Evolutionary conservation across 1,140 invertebrate species (phyloP), one percentile per base, ranked within the genome.

Genomic region (Lanistes nyassanus): DNA sequence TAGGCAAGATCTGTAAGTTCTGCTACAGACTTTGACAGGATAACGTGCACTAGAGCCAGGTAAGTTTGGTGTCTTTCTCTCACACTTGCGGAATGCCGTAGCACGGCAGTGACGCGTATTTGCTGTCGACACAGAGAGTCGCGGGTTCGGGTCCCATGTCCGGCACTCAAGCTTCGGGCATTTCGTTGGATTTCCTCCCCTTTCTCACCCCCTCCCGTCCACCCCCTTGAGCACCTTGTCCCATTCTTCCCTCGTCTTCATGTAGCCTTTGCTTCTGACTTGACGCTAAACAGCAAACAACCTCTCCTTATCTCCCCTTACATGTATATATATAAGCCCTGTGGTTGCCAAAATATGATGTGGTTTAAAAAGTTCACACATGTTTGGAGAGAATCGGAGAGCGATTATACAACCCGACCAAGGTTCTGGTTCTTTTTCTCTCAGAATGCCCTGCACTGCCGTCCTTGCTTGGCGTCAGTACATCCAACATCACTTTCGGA

Each of bases 381-480:
- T 65, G 13, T 65, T 37, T 39, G 21, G 3, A 39, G 23, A 23
- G 23, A 3, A 3, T 66, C 56, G 37, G 9, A 34, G 11, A 5
- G 3, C 58, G 19, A 19, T 39, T 16, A 21, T 31, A 19, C 39
- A n/a, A n/a, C n/a, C n/a, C n/a, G n/a, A n/a, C n/a, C n/a, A n/a
- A n/a, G n/a, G n/a, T n/a, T 26, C 21, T 36, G 0, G 31, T 21
- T 75, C 53, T 56, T 34, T 58, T 4, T 21, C 34, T 60, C 53
- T 13, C 74, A 76, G 74, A 39, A n/a, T 76, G 74, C 47, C 26
- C 56, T 39, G 36, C 58, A 7, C 16, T 76, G 37, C 65, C 55
- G 53, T 56, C 66, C 53, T 5, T 51, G 26, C 60, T 65, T 51
- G 42, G 23, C n/a, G 42, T 72, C 68, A 76, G 56, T 53, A 64